Conservation (phyloP, 2,888 invertebrate species). For the Sphecodes monilicornis region DNA sequence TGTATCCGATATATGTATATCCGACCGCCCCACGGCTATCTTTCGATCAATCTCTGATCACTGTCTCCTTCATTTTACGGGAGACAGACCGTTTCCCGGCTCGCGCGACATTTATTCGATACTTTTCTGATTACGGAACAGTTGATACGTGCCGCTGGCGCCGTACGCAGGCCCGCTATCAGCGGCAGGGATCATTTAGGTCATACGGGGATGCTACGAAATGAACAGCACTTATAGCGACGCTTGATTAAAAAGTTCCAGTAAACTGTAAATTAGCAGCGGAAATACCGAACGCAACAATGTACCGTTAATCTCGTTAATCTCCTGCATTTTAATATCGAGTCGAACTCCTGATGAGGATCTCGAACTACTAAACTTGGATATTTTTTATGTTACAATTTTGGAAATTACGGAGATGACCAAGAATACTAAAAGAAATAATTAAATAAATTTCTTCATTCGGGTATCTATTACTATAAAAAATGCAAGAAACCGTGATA, state of each 20-base stretch:
- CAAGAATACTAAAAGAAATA: too few species aligned
- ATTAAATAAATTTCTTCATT: too few species aligned
- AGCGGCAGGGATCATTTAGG: conserved; percentile 16
- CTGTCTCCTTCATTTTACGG: neutral
- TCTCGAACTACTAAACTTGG: neutral
- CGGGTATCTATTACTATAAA: too few species aligned
- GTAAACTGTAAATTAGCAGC: neutral
- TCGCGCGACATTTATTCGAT: conserved; percentile 2
- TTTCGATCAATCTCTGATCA: neutral
- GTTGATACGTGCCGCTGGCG: conserved; percentile 16
- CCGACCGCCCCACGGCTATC: neutral
- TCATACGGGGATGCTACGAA: neutral
- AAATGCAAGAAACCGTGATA: too few species aligned
- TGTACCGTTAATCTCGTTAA: neutral
- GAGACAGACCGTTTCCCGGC: neutral
- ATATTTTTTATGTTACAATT: too few species aligned
- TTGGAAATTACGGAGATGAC: too few species aligned
- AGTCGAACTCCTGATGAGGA: neutral
- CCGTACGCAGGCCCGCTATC: neutral
- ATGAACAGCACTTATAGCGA: neutral
- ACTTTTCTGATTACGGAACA: conserved; percentile 7
- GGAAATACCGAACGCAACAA: neutral
- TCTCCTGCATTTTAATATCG: neutral
- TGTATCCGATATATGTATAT: neutral
- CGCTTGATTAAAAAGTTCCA: conserved; percentile 9